Conservation (phyloP, 92 coral and sea anemone species). For the Metridium senile region DNA sequence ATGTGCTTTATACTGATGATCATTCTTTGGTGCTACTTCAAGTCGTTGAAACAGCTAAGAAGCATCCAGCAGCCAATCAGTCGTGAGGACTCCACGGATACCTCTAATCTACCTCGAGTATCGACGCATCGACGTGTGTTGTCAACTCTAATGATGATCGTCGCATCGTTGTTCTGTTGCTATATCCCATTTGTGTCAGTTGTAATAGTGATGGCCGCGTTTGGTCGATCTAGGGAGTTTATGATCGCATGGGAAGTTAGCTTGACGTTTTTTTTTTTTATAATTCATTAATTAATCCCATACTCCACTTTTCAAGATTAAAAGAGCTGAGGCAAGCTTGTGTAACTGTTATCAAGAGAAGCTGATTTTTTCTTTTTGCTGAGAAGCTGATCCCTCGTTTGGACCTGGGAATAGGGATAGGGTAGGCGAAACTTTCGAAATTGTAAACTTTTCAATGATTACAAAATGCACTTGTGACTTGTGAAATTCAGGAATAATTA, state of each 20-base stretch:
- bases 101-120: background rate
- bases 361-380: too few relatives aligned
- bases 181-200: constrained; percentile 18
- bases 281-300: constrained; percentile 10
- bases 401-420: too few relatives aligned
- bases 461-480: too few relatives aligned
- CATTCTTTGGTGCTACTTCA: constrained; percentile 6
- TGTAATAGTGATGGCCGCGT: constrained; percentile 6
- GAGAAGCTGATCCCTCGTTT: too few relatives aligned
- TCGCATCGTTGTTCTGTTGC: background rate
- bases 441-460: too few relatives aligned
- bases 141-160: background rate
- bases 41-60: background rate
- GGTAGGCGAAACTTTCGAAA: too few relatives aligned
- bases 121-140: background rate
- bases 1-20: constrained; percentile 8
- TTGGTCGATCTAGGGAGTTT: background rate
- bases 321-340: constrained; percentile 14
- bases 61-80: background rate
- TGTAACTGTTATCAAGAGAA: background rate
- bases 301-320: constrained; percentile 5
- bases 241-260: constrained; percentile 13
- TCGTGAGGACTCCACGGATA: background rate
- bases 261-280: background rate
- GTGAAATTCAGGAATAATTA: too few relatives aligned